Conservation (phyloP, 2,113 vertebrate species). For the Eidolon helvum region DNA sequence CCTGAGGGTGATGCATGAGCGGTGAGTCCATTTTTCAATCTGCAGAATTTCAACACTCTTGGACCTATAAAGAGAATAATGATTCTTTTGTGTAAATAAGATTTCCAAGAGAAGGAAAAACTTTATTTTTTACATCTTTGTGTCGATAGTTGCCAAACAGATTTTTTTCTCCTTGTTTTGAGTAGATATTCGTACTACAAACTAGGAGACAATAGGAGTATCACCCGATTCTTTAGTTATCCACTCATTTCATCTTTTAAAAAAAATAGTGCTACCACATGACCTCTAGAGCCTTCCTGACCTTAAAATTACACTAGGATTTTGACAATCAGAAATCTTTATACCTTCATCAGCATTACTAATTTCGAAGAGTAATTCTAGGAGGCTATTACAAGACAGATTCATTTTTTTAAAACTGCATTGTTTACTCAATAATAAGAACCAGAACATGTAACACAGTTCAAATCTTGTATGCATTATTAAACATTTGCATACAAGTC, state of each 20-base stretch:
- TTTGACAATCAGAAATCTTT: not conserved
- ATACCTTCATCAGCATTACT: not conserved
- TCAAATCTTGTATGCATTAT: not conserved
- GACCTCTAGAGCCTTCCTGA: not conserved
- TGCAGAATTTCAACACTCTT: not conserved
- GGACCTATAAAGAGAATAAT: not conserved
- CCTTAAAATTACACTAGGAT: not conserved
- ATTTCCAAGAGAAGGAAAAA: not conserved
- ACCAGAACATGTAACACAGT: not conserved
- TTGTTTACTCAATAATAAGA: not conserved
- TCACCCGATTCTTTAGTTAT: not conserved
- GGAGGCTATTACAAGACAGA: not conserved
- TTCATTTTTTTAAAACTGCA: not conserved
- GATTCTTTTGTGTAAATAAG: not conserved
- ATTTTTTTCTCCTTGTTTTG: not conserved
- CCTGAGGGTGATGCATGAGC: not conserved
- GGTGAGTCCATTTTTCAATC: not conserved
- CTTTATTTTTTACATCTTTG: not conserved
- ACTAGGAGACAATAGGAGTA: not conserved
- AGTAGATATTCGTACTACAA: not conserved
- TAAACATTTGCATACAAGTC: not conserved
- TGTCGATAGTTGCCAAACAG: not conserved
- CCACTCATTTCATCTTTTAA: not conserved
- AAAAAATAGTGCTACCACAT: not conserved
- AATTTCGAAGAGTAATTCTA: not conserved